Evolutionary conservation across 1,140 invertebrate species (phyloP).

Genomic region (Samia ricini): DNA sequence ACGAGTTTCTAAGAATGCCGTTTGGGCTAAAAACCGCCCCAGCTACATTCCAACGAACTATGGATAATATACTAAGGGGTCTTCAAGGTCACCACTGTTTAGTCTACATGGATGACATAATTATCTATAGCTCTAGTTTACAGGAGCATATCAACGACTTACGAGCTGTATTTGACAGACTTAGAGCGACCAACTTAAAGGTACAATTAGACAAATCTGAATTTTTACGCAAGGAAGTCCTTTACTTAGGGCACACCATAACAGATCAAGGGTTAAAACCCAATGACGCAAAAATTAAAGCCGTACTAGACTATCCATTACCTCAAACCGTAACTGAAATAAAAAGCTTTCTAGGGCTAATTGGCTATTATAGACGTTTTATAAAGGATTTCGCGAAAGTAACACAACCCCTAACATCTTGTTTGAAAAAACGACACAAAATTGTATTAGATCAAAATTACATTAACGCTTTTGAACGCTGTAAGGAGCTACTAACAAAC

Average conservation of each 20-base stretch:
- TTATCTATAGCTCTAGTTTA: not conserved
- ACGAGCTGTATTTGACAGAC: not conserved
- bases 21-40: not conserved
- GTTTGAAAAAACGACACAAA: not conserved
- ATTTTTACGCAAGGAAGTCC: not conserved
- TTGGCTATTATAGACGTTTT: not conserved
- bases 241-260: not conserved
- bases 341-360: not conserved
- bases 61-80: not conserved
- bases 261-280: not conserved
- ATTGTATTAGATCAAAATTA: not conserved
- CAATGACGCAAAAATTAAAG: constrained; percentile 1
- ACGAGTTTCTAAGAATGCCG: not conserved
- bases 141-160: not conserved
- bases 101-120: not conserved
- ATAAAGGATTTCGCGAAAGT: not conserved
- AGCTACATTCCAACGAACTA: too few relatives aligned
- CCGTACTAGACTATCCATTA: not conserved
- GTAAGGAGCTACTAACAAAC: not conserved
- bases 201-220: not conserved
- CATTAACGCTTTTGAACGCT: not conserved
- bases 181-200: not conserved
- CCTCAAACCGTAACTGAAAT: not conserved
- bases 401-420: constrained; percentile 18
- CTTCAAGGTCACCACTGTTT: not conserved